Conservation (phyloP, 2,113 vertebrate species). For the Halichoerus grypus region DNA sequence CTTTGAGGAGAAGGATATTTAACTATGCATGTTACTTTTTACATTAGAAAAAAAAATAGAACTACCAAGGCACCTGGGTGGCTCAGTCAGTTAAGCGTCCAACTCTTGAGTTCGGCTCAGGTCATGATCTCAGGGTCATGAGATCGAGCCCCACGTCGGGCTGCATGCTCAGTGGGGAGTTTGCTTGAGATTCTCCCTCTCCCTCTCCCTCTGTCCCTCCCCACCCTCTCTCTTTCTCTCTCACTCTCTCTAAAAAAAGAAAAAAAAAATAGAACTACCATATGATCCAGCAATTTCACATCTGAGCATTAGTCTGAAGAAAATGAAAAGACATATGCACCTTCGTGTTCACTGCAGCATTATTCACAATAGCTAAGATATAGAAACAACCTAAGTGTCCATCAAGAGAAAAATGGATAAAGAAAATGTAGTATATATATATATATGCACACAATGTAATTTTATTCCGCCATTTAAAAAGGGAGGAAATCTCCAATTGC, state of each 20-base stretch:
- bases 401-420: background rate
- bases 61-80: background rate
- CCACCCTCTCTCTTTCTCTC: background rate
- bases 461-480: background rate
- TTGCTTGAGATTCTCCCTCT: background rate
- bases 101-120: background rate
- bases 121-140: background rate
- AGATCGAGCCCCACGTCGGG: background rate
- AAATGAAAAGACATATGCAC: background rate
- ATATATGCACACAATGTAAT: background rate
- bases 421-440: background rate
- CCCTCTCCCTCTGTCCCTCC: background rate
- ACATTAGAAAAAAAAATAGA: background rate
- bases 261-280: background rate
- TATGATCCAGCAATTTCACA: background rate
- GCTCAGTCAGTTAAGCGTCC: background rate
- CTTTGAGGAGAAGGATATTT: background rate
- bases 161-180: background rate
- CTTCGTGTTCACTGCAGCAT: background rate
- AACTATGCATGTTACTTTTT: background rate
- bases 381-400: background rate
- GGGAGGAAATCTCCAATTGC: background rate
- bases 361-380: background rate
- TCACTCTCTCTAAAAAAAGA: background rate
- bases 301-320: background rate